phyloP scores from a whole-genome alignment of 1,140 invertebrate species.

The Drosophila triauraria region DNA sequence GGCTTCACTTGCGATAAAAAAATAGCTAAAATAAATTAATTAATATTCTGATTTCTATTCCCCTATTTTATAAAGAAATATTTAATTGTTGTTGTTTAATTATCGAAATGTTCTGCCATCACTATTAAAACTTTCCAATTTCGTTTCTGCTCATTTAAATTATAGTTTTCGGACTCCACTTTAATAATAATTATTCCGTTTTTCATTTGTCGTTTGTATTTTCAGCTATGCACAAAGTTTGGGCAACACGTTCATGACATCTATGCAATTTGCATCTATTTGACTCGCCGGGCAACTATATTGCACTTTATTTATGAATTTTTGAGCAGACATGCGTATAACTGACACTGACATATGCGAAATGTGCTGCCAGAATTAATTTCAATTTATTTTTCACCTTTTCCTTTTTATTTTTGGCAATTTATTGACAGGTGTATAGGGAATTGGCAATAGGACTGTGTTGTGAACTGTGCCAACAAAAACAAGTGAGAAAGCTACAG shows the following conservation, averaged over 20 bases:
- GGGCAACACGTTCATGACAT: constrained; percentile 13
- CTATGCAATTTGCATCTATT: constrained; percentile 38
- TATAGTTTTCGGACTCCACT: constrained; percentile 11
- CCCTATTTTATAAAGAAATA: too few relatives aligned
- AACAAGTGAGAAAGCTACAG: too few relatives aligned
- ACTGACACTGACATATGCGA: constrained; percentile 32
- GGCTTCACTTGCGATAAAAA: too few relatives aligned
- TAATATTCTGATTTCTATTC: too few relatives aligned
- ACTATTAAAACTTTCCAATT: not conserved
- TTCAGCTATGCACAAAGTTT: constrained; percentile 52
- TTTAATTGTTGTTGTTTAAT: not conserved
- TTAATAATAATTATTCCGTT: constrained; percentile 53
- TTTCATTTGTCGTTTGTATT: constrained; percentile 28
- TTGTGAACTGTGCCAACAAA: too few relatives aligned
- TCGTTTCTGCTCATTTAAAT: constrained; percentile 33
- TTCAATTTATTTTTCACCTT: constrained; percentile 35
- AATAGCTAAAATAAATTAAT: too few relatives aligned
- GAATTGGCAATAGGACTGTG: constrained; percentile 11
- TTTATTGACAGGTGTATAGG: constrained; percentile 2
- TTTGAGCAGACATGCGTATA: constrained; percentile 27
- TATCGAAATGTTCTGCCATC: not conserved
- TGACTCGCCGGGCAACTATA: constrained; percentile 28
- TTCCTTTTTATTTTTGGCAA: constrained; percentile 5
- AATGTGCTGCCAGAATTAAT: constrained; percentile 38
- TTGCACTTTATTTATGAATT: constrained; percentile 55